Conservation (phyloP, 1,140 invertebrate genomes). For the Hydropsyche tenuis region DNA sequence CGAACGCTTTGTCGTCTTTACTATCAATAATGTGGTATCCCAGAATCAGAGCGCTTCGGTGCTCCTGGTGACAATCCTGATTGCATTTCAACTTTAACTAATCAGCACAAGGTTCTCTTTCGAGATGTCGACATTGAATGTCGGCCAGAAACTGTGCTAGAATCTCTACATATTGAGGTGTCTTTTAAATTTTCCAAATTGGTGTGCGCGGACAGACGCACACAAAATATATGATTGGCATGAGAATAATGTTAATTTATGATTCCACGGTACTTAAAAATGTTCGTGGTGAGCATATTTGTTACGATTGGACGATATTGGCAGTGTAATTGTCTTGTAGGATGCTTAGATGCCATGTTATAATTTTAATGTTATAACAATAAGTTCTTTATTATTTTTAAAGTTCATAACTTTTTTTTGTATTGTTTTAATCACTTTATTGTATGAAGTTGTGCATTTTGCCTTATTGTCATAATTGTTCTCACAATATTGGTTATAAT, state of each 20-base stretch:
- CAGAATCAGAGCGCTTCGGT: neutral
- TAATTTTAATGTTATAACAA: conserved; percentile 27
- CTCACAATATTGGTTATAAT: neutral
- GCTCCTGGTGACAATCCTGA: conserved; percentile 3
- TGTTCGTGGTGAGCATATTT: neutral
- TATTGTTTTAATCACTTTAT: neutral
- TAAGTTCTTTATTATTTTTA: conserved; percentile 5
- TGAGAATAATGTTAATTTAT: neutral
- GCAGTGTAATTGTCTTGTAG: conserved; percentile 14
- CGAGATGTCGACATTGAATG: neutral
- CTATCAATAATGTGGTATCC: conserved; percentile 11
- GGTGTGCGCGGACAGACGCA: neutral
- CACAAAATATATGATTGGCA: neutral
- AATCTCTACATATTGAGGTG: neutral
- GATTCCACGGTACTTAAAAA: conserved; percentile 27
- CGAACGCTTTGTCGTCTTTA: conserved; percentile 27
- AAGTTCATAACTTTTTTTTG: conserved; percentile 9
- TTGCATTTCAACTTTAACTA: neutral
- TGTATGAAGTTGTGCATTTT: conserved; percentile 1
- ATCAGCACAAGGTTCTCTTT: neutral
- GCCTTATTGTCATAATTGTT: neutral
- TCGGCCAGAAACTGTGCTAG: neutral
- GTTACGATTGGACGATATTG: neutral
- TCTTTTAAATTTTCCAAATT: conserved; percentile 1
- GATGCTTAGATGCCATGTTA: conserved; percentile 36